phyloP scores from a whole-genome alignment of 2,888 invertebrate species.

The Neocrepidodera transversa region DNA sequence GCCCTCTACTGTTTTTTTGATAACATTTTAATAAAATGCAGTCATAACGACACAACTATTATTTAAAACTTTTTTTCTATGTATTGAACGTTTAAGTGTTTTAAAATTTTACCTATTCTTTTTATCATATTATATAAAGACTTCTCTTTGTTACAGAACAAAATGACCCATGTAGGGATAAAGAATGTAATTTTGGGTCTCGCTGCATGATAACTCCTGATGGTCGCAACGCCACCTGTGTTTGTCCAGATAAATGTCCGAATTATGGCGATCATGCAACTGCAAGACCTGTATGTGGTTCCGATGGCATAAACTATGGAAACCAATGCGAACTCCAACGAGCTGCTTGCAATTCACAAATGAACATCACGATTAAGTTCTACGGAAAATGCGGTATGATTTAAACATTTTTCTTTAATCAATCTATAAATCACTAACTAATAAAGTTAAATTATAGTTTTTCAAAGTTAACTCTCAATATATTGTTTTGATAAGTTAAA shows the following conservation, averaged over 20 bases:
- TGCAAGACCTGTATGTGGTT: slow-evolving; percentile 81
- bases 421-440: too few species aligned
- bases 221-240: slow-evolving; percentile 76
- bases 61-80: too few species aligned
- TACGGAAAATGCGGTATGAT: slow-evolving; percentile 86
- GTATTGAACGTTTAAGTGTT: too few species aligned
- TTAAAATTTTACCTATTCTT: too few species aligned
- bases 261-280: slow-evolving; percentile 84
- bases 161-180: slow-evolving; percentile 74
- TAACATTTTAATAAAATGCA: too few species aligned
- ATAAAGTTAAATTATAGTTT: too few species aligned
- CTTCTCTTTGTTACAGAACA: slow-evolving; percentile 62
- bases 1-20: too few species aligned
- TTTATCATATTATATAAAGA: too few species aligned
- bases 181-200: slow-evolving; percentile 74
- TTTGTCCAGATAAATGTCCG: slow-evolving; percentile 80
- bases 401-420: too few species aligned
- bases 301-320: slow-evolving; percentile 83
- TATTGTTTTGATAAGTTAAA: too few species aligned
- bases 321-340: slow-evolving; percentile 85
- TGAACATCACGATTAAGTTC: slow-evolving; percentile 81
- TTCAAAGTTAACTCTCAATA: too few species aligned
- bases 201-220: slow-evolving; percentile 72
- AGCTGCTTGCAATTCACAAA: slow-evolving; percentile 76
- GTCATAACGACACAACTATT: too few species aligned